Evolutionary conservation across 2,888 invertebrate genomes (phyloP), one percentile per base, ranked within the genome.

Genomic region (Heliconius ethilla): DNA sequence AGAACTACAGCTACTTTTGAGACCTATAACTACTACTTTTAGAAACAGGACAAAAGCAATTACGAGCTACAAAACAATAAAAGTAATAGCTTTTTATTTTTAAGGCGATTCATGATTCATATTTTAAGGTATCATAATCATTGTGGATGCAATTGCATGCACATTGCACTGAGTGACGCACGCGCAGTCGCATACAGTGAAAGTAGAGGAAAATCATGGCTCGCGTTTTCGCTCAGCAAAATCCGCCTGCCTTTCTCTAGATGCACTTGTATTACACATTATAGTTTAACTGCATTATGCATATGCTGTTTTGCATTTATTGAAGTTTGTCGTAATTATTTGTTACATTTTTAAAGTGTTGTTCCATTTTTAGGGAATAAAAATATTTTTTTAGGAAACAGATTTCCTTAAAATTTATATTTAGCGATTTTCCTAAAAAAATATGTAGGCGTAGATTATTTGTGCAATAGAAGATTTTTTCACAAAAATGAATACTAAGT

Each of bases 161-260:
- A 45, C 70, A 25, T 55, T 13, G 55, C 33, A 45, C 70, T 15
- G 62, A 75, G 75, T 63, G 70, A 77, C 78, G 72, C 78, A 79
- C 33, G 65, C 66, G 69, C 75, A 66, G 9, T 65, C 37, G 79
- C 69, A 77, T 79, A 29, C 51, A 79, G 80, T 79, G 80, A 80
- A 80, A 80, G 80, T 80, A 70, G 75, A 75, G 75, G 80, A 79
- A 79, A 80, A 80, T 77, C 77, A 66, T 75, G 29, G 67, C 77
- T 37, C 66, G 33, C 73, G 78, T 78, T 78, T 78, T 79, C 29
- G 69, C 62, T 73, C 25, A 65, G 69, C 55, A 77, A 62, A 78
- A 80, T 77, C 75, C 75, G 62, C 33, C 27, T 65, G 70, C 70
- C 77, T 79, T 80, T 80, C 80, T 79, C 80, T 74, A 67, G 69